Evolutionary conservation across 2,888 invertebrate species (phyloP).

Genomic region (Thumatha senex): DNA sequence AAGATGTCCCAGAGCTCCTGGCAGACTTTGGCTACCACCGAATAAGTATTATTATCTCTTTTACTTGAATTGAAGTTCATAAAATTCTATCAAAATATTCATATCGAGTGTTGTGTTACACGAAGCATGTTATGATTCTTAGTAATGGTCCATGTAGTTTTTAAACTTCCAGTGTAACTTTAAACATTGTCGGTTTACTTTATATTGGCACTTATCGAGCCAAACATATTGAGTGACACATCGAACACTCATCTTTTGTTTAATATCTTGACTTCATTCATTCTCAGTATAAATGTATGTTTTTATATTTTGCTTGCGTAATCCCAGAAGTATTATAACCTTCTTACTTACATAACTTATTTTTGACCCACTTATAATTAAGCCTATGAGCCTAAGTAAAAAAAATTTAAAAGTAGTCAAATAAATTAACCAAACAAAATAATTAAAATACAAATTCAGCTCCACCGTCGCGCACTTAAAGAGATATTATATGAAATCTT

Average conservation of each 20-base stretch:
- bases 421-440: no score
- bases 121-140: neutral
- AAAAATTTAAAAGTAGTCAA: no score
- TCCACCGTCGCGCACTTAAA: no score
- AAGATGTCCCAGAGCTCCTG: no score
- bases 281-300: neutral
- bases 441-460: no score
- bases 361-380: no score
- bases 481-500: no score
- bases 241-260: neutral
- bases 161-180: neutral
- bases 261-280: neutral
- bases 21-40: no score
- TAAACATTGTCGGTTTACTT: neutral
- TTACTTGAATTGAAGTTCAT: neutral
- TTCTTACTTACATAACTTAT: no score
- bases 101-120: neutral
- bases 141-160: neutral
- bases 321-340: no score
- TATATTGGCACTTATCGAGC: neutral
- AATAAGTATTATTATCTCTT: neutral
- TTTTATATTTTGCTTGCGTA: no score
- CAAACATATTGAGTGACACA: slow-evolving; percentile 1
- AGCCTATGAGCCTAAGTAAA: no score
- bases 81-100: neutral